Evolutionary conservation across 2,797 vertebrate species (phyloP).

Genomic region (Sardinella longiceps): DNA sequence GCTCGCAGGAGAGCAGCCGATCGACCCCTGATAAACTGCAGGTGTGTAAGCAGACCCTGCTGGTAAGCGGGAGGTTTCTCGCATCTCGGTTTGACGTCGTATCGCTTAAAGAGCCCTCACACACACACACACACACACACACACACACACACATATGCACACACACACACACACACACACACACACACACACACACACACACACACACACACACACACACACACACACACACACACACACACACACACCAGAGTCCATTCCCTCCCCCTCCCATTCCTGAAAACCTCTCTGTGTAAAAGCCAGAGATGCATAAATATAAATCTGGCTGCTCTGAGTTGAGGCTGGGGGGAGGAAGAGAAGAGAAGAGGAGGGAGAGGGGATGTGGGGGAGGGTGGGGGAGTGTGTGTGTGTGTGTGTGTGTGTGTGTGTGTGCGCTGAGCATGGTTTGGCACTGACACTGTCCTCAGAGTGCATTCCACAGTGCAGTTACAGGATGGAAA

Average conservation of each 20-base stretch:
- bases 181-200: no score
- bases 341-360: no score
- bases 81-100: background rate
- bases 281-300: background rate
- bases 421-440: background rate
- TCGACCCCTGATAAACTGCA: background rate
- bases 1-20: background rate
- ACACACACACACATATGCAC: no score
- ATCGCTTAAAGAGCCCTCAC: background rate
- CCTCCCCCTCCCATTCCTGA: background rate
- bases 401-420: no score
- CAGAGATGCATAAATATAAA: background rate
- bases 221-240: no score
- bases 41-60: background rate
- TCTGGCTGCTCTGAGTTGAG: background rate
- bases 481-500: background rate
- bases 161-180: no score
- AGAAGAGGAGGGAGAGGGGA: no score
- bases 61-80: background rate
- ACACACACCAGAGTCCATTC: no score
- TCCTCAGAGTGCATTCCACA: constrained; percentile 9
- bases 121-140: no score
- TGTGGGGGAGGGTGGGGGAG: no score
- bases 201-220: no score
- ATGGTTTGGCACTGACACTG: background rate